Evolutionary conservation across 2,797 vertebrate species (phyloP).

Genomic region (Myoxocephalus aenaeus): DNA sequence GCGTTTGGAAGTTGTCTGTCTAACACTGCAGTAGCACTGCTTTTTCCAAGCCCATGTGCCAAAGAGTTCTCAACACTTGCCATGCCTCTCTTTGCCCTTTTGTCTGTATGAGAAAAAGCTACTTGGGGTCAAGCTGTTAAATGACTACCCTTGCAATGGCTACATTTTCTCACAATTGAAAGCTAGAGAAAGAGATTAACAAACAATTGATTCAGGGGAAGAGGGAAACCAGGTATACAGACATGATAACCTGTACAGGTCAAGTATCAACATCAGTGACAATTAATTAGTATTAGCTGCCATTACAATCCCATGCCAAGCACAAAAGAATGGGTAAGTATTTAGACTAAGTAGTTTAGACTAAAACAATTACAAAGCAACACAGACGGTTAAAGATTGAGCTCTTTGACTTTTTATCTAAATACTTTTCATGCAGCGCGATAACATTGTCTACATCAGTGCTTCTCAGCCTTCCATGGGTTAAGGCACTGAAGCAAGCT

Average conservation of each 20-base stretch:
- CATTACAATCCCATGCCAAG: slow-evolving; percentile 87
- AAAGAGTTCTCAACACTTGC: slow-evolving; percentile 48
- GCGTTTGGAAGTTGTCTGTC: neutral
- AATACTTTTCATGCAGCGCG: slow-evolving; percentile 44
- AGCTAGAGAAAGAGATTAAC: slow-evolving; percentile 87
- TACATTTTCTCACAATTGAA: slow-evolving; percentile 94
- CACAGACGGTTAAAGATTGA: slow-evolving; percentile 77
- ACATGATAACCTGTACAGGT: slow-evolving; percentile 93
- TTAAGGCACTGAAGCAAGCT: neutral
- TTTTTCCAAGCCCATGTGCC: slow-evolving; percentile 18
- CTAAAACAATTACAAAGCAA: slow-evolving; percentile 73
- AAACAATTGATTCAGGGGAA: slow-evolving; percentile 92
- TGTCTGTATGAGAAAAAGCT: slow-evolving; percentile 82
- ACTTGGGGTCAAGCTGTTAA: slow-evolving; percentile 79
- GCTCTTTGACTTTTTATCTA: slow-evolving; percentile 70
- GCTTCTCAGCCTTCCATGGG: slow-evolving; percentile 37
- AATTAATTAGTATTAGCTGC: slow-evolving; percentile 72
- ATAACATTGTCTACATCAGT: slow-evolving; percentile 71
- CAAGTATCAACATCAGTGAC: slow-evolving; percentile 84
- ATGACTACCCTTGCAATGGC: slow-evolving; percentile 70
- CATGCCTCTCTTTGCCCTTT: slow-evolving; percentile 58
- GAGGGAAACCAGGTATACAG: slow-evolving; percentile 88
- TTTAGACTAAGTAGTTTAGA: slow-evolving; percentile 82
- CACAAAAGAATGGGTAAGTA: slow-evolving; percentile 79
- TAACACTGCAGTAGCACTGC: neutral